phyloP scores from a whole-genome alignment of 37 sponge, comb jelly and placozoan species.

The Chondrilla cf. caribensis region DNA sequence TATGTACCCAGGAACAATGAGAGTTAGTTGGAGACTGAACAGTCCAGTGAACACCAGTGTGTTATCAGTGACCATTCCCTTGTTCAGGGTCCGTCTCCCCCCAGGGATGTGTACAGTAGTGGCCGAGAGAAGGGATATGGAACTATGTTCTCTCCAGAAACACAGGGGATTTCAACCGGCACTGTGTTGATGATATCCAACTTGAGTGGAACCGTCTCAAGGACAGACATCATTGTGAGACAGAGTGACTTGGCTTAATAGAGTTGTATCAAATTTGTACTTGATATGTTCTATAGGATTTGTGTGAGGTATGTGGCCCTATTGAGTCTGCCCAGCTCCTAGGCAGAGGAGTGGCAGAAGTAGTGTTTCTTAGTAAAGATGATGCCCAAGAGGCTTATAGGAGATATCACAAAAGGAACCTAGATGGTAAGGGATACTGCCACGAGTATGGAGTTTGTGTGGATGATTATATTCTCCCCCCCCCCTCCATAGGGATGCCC shows the following conservation, averaged over 20 bases:
- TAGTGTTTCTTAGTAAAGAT: constrained; percentile 73
- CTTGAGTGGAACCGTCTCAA: constrained; percentile 78
- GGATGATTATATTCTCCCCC: too few relatives aligned
- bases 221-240: constrained; percentile 74
- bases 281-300: constrained; percentile 35
- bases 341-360: constrained; percentile 75
- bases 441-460: neutral
- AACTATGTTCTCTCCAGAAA: neutral
- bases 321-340: constrained; percentile 55
- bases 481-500: neutral
- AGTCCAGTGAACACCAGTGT: too few relatives aligned
- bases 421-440: constrained; percentile 51
- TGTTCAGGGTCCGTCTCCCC: too few relatives aligned
- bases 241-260: neutral
- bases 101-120: too few relatives aligned
- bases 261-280: neutral
- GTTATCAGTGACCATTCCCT: too few relatives aligned
- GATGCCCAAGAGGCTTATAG: constrained; percentile 84
- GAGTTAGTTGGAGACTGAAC: too few relatives aligned
- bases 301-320: constrained; percentile 73
- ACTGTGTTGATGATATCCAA: constrained; percentile 75
- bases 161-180: constrained; percentile 52
- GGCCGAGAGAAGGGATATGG: neutral
- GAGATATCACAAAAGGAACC: constrained; percentile 81
- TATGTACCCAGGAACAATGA: neutral